A percentile compares a stretch with the other conserved stretches of the same genome.
phyloP scores from a whole-genome alignment of 2,113 vertebrate species.

The Tursiops truncatus region DNA sequence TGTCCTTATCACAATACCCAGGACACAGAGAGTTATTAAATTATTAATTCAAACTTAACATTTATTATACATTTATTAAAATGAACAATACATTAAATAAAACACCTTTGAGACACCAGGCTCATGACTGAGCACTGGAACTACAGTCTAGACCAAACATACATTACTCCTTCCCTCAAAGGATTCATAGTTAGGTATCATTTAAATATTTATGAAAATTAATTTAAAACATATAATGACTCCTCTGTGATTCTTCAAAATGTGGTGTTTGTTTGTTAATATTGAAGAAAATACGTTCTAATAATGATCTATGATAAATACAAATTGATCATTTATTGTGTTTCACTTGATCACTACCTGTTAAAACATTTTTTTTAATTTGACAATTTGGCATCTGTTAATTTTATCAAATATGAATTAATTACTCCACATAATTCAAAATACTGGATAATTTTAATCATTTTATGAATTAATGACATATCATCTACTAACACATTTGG shows the following conservation, averaged over 20 bases:
- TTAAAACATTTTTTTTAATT: background rate
- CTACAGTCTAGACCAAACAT: background rate
- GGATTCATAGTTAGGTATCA: background rate
- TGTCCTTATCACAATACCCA: background rate
- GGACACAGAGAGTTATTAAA: background rate
- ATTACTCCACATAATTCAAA: background rate
- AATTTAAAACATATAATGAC: background rate
- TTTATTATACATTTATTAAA: background rate
- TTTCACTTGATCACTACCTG: background rate
- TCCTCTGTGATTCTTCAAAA: background rate
- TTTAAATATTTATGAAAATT: background rate
- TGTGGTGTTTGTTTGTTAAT: background rate
- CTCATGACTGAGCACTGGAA: background rate
- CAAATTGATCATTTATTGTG: background rate
- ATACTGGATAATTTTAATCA: background rate
- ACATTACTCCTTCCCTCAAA: background rate
- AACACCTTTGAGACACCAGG: background rate
- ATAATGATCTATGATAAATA: background rate
- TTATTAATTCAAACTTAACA: constrained; percentile 16
- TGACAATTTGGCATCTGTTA: background rate
- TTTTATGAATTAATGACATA: background rate
- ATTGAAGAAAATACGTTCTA: background rate
- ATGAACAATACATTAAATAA: background rate
- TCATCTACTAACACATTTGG: background rate
- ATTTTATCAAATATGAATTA: background rate